Percentiles rank a stretch among this genome's conserved stretches.
Evolutionary conservation across 2,113 vertebrate species (phyloP).

Genomic region (Myrmophylax atrothorax): DNA sequence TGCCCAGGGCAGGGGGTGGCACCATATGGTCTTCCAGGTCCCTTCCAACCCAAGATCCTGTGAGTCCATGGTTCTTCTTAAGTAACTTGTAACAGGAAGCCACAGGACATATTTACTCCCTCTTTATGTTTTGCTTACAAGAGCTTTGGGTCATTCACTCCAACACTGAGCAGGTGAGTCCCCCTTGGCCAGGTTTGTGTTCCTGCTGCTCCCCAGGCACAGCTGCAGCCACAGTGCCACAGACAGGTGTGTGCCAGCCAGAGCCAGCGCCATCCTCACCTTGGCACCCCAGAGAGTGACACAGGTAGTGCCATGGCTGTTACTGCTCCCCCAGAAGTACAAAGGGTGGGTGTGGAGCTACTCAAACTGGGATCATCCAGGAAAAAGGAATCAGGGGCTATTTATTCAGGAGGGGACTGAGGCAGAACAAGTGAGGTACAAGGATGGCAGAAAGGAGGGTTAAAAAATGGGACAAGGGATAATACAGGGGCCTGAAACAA

Average conservation of each 20-base stretch:
- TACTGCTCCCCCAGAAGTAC: background rate
- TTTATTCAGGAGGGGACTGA: background rate
- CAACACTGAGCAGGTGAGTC: background rate
- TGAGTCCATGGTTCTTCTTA: background rate
- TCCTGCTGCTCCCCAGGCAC: background rate
- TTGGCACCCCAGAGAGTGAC: background rate
- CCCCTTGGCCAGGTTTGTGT: background rate
- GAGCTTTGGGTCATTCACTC: background rate
- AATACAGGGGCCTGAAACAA: background rate
- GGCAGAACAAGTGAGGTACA: background rate
- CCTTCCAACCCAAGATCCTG: background rate
- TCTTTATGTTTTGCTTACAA: background rate
- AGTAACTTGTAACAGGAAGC: background rate
- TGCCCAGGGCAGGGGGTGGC: background rate
- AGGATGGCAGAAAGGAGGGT: background rate
- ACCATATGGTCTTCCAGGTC: background rate
- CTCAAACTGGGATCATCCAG: background rate
- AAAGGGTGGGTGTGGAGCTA: background rate
- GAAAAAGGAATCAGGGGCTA: background rate
- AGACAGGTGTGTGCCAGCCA: background rate
- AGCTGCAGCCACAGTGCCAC: background rate
- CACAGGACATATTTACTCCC: background rate
- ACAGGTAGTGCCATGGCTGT: background rate
- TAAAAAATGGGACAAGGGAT: background rate
- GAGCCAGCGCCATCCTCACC: background rate